Evolutionary conservation across 2,888 invertebrate genomes (phyloP).

Genomic region (Trisateles emortualis): DNA sequence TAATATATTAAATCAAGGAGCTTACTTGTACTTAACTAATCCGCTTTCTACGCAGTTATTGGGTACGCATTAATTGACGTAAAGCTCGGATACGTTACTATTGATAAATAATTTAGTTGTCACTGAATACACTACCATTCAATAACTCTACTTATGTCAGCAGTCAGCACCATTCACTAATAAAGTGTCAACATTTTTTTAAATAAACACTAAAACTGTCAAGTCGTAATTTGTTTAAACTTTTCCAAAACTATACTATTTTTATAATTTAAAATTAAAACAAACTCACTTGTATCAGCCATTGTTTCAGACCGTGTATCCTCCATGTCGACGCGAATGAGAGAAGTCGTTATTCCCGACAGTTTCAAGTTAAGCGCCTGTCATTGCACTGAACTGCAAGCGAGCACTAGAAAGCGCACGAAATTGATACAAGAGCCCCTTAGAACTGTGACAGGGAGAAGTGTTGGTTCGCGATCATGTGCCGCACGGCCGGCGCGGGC

Average conservation of each 20-base stretch:
- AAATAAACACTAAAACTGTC: background rate
- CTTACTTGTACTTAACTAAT: slow-evolving; percentile 26
- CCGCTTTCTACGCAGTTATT: slow-evolving; percentile 10
- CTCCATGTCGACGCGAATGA: slow-evolving; percentile 45
- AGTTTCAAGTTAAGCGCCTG: slow-evolving; percentile 60
- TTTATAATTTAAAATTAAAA: slow-evolving; percentile 5
- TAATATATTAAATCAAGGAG: slow-evolving; percentile 13
- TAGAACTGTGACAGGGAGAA: slow-evolving; percentile 66
- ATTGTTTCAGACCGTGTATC: slow-evolving; percentile 58
- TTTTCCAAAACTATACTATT: too few relatives aligned
- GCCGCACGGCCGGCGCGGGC: slow-evolving; percentile 58
- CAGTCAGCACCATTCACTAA: too few relatives aligned
- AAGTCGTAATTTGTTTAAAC: too few relatives aligned
- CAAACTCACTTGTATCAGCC: slow-evolving; percentile 65
- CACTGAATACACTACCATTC: background rate
- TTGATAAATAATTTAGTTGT: background rate
- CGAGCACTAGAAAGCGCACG: slow-evolving; percentile 72
- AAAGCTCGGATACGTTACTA: background rate
- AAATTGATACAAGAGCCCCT: slow-evolving; percentile 68
- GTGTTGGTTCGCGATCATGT: slow-evolving; percentile 67
- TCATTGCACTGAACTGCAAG: slow-evolving; percentile 75
- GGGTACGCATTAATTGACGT: slow-evolving; percentile 13
- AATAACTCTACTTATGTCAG: too few relatives aligned
- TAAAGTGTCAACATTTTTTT: too few relatives aligned
- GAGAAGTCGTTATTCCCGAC: slow-evolving; percentile 46